Conservation (phyloP, 1,140 invertebrate genomes). For the Holotrichia oblita region DNA sequence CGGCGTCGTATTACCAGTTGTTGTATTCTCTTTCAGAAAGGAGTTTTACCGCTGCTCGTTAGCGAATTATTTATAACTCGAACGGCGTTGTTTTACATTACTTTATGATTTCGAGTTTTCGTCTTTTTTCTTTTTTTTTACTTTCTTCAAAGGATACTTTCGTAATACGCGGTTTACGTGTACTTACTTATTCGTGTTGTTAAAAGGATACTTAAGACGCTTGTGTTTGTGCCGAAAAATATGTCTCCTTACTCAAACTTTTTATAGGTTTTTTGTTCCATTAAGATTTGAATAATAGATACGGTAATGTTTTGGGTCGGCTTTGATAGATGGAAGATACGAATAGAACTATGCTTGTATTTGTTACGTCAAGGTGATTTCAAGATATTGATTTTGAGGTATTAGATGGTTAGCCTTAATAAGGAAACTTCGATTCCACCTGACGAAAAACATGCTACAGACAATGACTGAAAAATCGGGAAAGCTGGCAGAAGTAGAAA, state of each 20-base stretch:
- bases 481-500: no score
- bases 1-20: neutral
- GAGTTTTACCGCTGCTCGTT: neutral
- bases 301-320: neutral
- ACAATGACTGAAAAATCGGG: no score
- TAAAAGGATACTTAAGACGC: no score
- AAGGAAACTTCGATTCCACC: no score
- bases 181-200: no score
- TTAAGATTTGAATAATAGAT: constrained; percentile 34
- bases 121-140: no score
- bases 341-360: neutral
- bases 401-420: neutral
- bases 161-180: no score
- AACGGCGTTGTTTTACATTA: no score
- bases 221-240: no score
- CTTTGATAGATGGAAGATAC: neutral
- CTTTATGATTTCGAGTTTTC: no score
- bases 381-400: neutral
- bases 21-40: neutral
- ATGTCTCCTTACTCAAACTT: neutral
- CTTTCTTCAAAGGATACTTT: no score
- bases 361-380: neutral
- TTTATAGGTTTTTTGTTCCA: neutral
- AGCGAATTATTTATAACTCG: constrained; percentile 1
- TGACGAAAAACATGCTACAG: no score